These are phyloP conservation scores for Palythoa heliodiscus DNA, from an alignment of 92 coral and sea anemone genomes.

Conservation along the genomic window DNA sequence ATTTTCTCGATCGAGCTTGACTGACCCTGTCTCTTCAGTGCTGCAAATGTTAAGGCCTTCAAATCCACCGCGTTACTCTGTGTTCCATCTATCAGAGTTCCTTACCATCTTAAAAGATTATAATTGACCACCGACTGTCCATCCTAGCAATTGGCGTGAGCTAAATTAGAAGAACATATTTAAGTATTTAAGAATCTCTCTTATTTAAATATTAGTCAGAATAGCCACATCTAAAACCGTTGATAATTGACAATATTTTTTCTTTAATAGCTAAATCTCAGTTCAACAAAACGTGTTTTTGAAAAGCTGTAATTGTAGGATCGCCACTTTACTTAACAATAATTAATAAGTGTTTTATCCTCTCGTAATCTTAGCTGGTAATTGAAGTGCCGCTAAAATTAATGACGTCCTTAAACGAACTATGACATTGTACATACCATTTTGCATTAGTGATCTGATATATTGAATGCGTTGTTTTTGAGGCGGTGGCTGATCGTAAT, in stretches of 20 bases:
- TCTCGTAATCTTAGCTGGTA: neutral
- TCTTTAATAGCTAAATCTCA: neutral
- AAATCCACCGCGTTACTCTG: too few species aligned
- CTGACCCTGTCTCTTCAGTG: neutral
- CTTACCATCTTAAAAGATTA: too few species aligned
- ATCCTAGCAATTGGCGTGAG: too few species aligned
- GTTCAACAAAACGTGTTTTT: neutral
- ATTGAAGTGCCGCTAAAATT: neutral
- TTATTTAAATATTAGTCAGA: too few species aligned
- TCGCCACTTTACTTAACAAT: neutral
- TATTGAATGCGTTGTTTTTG: neutral
- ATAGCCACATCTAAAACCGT: neutral
- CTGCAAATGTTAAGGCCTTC: too few species aligned
- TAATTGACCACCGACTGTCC: too few species aligned
- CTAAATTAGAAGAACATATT: too few species aligned
- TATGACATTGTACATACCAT: neutral
- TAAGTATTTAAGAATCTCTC: too few species aligned
- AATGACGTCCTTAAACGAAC: neutral
- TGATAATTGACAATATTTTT: neutral
- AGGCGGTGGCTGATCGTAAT: neutral
- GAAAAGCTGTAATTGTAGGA: neutral
- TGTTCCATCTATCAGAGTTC: too few species aligned
- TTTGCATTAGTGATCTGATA: neutral
- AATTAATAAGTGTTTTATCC: neutral
- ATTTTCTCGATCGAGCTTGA: neutral